A percentile compares a stretch with the other conserved stretches of the same genome.
Conservation (phyloP, 2,797 vertebrate genomes). For the Crenuchus spilurus region DNA sequence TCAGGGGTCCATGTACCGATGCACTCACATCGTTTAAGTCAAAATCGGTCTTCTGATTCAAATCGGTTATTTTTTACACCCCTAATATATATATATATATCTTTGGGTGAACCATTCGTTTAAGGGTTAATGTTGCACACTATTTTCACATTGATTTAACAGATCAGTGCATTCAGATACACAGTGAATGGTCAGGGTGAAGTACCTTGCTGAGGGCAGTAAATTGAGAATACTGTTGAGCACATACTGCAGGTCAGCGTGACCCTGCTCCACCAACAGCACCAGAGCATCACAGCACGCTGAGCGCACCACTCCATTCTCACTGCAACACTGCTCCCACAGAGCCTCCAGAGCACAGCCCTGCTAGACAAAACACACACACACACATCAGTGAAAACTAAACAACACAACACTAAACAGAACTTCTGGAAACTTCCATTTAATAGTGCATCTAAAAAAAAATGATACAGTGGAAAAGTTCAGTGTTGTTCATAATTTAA, state of each 20-base stretch:
- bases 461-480: too few species aligned
- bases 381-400: not conserved
- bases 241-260: constrained; percentile 83
- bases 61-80: too few species aligned
- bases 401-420: too few species aligned
- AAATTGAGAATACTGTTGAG: constrained; percentile 88
- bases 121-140: too few species aligned
- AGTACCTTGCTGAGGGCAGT: constrained; percentile 90
- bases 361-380: constrained; percentile 70
- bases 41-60: too few species aligned
- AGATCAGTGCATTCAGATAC: not conserved
- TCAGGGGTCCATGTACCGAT: too few species aligned
- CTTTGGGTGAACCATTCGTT: too few species aligned
- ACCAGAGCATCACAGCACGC: constrained; percentile 89
- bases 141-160: not conserved
- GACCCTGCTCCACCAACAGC: constrained; percentile 88
- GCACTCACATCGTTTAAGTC: too few species aligned
- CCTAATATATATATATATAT: too few species aligned
- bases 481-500: too few species aligned
- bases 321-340: constrained; percentile 92
- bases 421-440: too few species aligned
- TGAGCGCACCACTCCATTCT: constrained; percentile 79
- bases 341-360: constrained; percentile 86
- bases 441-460: too few species aligned
- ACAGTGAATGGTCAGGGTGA: not conserved